Evolutionary conservation across 1,140 invertebrate genomes (phyloP), one percentile per base, ranked within the genome.

Genomic region (Bombus impatiens): DNA sequence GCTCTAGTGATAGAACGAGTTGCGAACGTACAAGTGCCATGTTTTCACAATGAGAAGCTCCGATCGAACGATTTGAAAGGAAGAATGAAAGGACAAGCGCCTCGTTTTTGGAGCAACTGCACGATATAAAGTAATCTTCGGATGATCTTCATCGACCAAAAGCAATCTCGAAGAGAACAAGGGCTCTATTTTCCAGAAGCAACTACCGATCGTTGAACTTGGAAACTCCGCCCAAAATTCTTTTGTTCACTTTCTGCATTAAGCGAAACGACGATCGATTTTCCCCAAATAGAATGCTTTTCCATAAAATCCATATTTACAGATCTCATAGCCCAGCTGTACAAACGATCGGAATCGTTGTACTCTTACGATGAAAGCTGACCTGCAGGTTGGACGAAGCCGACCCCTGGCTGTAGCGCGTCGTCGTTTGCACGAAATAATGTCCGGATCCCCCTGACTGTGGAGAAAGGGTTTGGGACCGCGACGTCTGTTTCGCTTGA

Each of bases 401-500:
- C 65, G 42, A 44, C 42, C 72, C n/a, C 28, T 47, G 44, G 10
- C 28, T 74, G 68, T 47, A 42, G 35, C 22, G 42, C n/a, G 57
- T 71, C 35, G 37, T 57, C 65, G 65, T 59, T 53, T 35, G 42
- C 42, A 32, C 53, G 32, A 32, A 85, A 85, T 80, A 85, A 65
- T 74, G 83, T 72, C 76, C 35, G 53, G 53, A 72, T 59, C 77
- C 68, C 78, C 44, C 78, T n/a, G 65, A 22, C 32, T 35, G 77
- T 18, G 40, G 68, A 53, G 78, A 57, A 80, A 80, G 68, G 68
- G 68, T 74, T 47, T 59, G 78, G 68, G 35, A 25, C 68, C 77
- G 68, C 68, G 77, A 62, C 78, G 83, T 85, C 71, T 86, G 84
- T 86, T 86, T 62, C 62, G 59, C 59, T 74, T 42, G 84, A 75